Evolutionary conservation across 2,888 invertebrate species (phyloP).

Genomic region (Nomada fabriciana): DNA sequence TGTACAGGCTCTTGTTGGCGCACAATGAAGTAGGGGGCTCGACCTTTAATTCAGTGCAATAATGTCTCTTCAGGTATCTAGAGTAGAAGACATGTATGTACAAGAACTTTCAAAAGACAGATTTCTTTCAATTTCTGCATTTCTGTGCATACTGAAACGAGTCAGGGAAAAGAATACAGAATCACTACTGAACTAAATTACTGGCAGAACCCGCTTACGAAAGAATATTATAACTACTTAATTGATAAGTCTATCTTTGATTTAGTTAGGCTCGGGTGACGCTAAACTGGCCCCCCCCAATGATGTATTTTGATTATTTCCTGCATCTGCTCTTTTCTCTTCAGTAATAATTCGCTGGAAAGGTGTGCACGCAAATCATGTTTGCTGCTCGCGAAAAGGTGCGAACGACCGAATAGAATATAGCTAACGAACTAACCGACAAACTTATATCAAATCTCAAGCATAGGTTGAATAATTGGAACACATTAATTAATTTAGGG

Average conservation of each 20-base stretch:
- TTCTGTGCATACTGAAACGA: constrained; percentile 42
- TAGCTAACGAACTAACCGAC: neutral
- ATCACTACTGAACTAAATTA: constrained; percentile 80
- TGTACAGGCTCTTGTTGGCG: constrained; percentile 81
- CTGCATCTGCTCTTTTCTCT: constrained; percentile 44
- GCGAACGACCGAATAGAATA: neutral
- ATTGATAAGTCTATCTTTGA: constrained; percentile 83
- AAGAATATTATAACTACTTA: constrained; percentile 77
- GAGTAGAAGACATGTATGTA: constrained; percentile 70
- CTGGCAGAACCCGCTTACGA: constrained; percentile 79
- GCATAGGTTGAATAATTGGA: neutral
- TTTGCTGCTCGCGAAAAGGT: neutral
- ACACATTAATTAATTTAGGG: constrained; percentile 38
- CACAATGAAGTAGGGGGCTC: constrained; percentile 80
- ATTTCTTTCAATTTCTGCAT: constrained; percentile 1
- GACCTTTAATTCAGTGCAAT: constrained; percentile 80
- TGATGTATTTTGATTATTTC: constrained; percentile 76
- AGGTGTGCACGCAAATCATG: constrained; percentile 11
- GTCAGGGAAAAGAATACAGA: constrained; percentile 36
- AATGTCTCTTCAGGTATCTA: constrained; percentile 71
- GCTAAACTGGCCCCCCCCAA: constrained; percentile 78
- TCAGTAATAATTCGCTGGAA: neutral
- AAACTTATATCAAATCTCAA: constrained; percentile 9
- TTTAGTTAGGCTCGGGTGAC: constrained; percentile 83
- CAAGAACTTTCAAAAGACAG: constrained; percentile 60